Conservation (phyloP, 1,140 invertebrate genomes). For the Parasteatoda tepidariorum region DNA sequence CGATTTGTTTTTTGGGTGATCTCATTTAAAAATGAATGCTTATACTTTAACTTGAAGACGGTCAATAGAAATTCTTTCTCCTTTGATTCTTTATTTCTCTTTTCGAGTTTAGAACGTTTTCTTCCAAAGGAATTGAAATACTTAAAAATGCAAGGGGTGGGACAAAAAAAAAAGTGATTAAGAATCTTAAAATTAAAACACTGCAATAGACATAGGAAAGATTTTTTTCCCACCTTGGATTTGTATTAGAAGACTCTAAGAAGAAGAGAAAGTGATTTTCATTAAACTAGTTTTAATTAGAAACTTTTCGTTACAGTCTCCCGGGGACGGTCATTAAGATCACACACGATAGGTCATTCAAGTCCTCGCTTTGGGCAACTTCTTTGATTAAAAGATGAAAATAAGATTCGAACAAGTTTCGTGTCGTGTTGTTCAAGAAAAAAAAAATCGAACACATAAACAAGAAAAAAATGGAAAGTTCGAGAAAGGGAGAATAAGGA, state of each 20-base stretch:
- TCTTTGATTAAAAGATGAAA: constrained; percentile 59
- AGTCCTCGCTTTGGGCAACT: constrained; percentile 52
- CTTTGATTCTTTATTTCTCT: too few relatives aligned
- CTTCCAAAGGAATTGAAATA: constrained; percentile 35
- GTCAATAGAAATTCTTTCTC: too few relatives aligned
- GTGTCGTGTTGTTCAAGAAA: constrained; percentile 40
- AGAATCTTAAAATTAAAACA: constrained; percentile 55
- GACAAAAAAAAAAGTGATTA: constrained; percentile 59
- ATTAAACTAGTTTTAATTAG: constrained; percentile 60
- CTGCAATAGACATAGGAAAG: constrained; percentile 39
- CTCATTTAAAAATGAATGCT: too few relatives aligned
- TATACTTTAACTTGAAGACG: too few relatives aligned
- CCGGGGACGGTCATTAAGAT: constrained; percentile 51
- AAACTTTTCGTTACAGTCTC: constrained; percentile 51
- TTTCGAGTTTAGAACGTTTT: neutral
- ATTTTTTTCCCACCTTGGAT: constrained; percentile 11
- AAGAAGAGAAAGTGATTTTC: constrained; percentile 60
- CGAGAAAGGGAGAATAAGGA: constrained; percentile 3
- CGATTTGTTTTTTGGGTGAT: constrained; percentile 5
- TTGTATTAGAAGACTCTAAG: constrained; percentile 46
- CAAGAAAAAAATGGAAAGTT: neutral
- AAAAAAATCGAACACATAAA: constrained; percentile 1
- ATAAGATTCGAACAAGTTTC: constrained; percentile 44
- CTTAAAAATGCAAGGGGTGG: too few relatives aligned
- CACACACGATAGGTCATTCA: constrained; percentile 53